These are phyloP conservation scores for Centropristis striata DNA, from an alignment of 2,113 vertebrate species.

Conservation along the genomic window DNA sequence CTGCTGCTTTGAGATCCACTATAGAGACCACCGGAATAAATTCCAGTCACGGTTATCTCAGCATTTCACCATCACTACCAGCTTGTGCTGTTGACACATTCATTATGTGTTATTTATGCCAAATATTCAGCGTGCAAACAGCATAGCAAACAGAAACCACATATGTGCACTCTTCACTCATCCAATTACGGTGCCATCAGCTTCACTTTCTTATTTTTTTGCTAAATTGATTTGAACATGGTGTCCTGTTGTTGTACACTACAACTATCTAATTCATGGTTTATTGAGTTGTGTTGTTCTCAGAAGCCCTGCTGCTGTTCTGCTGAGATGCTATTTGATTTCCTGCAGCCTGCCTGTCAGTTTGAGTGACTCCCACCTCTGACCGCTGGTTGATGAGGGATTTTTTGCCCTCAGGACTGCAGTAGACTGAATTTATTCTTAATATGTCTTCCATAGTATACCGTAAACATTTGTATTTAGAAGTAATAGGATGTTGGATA, in stretches of 20 bases:
- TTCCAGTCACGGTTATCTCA: not conserved
- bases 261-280: conserved; percentile 1
- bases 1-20: not conserved
- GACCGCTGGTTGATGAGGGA: conserved; percentile 8
- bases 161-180: not conserved
- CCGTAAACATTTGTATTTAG: not conserved
- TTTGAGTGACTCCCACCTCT: conserved; percentile 47
- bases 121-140: conserved; percentile 26
- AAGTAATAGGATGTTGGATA: not conserved
- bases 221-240: not conserved
- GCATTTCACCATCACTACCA: not conserved
- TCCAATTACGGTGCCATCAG: not conserved
- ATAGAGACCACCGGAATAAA: conserved; percentile 1
- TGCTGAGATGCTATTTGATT: conserved; percentile 34
- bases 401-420: conserved; percentile 26
- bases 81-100: conserved; percentile 13
- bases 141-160: conserved; percentile 28
- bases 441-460: conserved; percentile 12
- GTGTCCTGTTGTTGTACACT: conserved; percentile 18
- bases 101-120: conserved; percentile 22
- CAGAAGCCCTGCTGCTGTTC: conserved; percentile 12
- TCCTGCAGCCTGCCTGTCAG: conserved; percentile 30
- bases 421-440: conserved; percentile 5
- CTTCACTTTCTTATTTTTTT: not conserved
- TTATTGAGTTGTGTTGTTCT: conserved; percentile 35